Evolutionary conservation across 2,113 vertebrate species (phyloP), one percentile per base, ranked within the genome.

Genomic region (Rutilus rutilus): DNA sequence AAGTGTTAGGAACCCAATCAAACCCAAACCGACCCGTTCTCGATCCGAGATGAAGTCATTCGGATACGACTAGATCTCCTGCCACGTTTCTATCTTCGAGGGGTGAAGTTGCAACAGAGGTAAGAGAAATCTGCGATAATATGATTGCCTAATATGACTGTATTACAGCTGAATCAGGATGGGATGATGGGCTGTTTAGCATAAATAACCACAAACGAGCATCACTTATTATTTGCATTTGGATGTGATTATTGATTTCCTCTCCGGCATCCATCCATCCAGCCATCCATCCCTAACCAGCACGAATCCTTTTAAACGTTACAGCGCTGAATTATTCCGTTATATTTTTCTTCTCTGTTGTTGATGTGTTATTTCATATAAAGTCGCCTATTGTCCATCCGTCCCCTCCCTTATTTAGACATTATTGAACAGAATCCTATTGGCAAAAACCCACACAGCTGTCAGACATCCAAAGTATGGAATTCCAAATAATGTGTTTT

Each of bases 31-130:
- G 80, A 69, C 21, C 45, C 9, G 62, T 67, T 69, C 67, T 47
- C 62, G 82, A 76, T 62, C 62, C 21, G 85, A 82, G 21, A 77
- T 81, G 88, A 89, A 89, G 83, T 42, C 85, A 9, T 65, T 78
- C 15, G 88, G 88, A 78, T 78, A 73, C 54, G 27, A 79, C 78
- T 87, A 87, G 64, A 47, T 30, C 50, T 74, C 78, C 86, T 87
- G 85, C 88, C 64, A 80, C 78, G 78, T 73, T 82, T 78, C 64
- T 69, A 30, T 82, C 77, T 57, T 60, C 83, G 77, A 74, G 78
- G 64, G 83, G n/a, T 78, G 83, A 89, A 89, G 85, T 89, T 82
- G 75, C 83, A 82, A 87, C 78, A 27, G 71, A 82, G 71, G 77
- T 64, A n/a, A 81, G 78, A 19, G 11, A 64, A 45, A 81, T 59